These are phyloP conservation scores for Tauraco erythrolophus DNA, from an alignment of 2,113 vertebrate species.

Conservation along the genomic window DNA sequence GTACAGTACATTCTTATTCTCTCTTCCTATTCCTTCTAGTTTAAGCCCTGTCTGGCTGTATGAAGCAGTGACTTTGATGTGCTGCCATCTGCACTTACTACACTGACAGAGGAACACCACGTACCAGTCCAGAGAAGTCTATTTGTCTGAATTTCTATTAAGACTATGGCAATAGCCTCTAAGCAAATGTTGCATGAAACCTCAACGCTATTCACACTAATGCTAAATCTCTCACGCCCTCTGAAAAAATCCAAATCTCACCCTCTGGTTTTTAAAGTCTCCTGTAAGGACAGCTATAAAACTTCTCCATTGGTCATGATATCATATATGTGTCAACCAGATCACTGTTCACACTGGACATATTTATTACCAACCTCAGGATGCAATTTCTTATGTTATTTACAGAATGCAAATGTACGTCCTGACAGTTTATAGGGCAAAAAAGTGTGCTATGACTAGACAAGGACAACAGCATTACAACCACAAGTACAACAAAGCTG, in stretches of 20 bases:
- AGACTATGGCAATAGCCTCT: neutral
- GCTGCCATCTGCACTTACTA: neutral
- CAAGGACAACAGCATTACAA: conserved; percentile 57
- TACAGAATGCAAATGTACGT: conserved; percentile 38
- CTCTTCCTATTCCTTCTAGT: neutral
- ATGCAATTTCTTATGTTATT: conserved; percentile 36
- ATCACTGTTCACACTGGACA: neutral
- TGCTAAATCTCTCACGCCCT: neutral
- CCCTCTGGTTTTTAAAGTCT: neutral
- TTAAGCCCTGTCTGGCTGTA: neutral
- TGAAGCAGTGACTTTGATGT: neutral
- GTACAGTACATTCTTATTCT: neutral
- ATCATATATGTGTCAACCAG: neutral
- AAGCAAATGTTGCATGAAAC: conserved; percentile 42
- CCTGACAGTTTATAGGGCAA: conserved; percentile 35
- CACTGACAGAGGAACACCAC: neutral
- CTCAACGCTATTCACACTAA: neutral
- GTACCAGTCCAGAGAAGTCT: neutral
- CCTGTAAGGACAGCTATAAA: neutral
- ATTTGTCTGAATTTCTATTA: conserved; percentile 15
- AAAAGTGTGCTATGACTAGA: conserved; percentile 36
- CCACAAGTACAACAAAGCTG: conserved; percentile 68
- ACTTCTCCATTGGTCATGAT: neutral
- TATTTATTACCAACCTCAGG: conserved; percentile 30
- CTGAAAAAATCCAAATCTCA: neutral